phyloP scores from a whole-genome alignment of 2,797 vertebrate species.

The Dipus sagitta region DNA sequence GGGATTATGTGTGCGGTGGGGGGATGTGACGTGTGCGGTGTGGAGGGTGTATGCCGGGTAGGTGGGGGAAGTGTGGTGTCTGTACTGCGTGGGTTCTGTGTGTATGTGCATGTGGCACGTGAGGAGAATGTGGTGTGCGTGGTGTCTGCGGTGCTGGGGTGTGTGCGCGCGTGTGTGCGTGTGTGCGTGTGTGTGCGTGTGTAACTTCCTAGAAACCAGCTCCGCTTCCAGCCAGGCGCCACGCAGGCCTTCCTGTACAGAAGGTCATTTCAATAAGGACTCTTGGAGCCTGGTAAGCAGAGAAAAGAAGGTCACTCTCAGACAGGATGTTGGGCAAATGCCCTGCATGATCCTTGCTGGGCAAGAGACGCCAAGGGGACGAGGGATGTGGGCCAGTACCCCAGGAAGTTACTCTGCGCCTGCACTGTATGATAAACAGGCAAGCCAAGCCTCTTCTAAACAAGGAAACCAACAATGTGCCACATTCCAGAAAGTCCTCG shows the following conservation, averaged over 20 bases:
- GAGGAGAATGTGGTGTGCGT: background rate
- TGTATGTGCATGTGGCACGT: background rate
- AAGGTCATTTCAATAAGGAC: constrained; percentile 85
- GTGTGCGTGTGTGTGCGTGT: constrained; percentile 21
- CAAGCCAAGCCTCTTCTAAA: constrained; percentile 84
- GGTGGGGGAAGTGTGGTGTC: too few species aligned
- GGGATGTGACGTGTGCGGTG: too few species aligned
- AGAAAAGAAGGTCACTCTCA: constrained; percentile 87
- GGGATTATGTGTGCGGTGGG: too few species aligned
- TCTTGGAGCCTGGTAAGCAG: constrained; percentile 70
- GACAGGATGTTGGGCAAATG: constrained; percentile 89
- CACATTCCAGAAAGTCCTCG: constrained; percentile 87
- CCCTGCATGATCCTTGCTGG: constrained; percentile 86
- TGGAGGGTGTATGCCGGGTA: too few species aligned
- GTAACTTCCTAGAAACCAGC: constrained; percentile 85
- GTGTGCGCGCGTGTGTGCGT: constrained; percentile 42
- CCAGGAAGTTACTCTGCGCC: constrained; percentile 88
- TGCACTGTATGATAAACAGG: constrained; percentile 88
- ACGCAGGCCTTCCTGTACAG: constrained; percentile 87
- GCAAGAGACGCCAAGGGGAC: constrained; percentile 84
- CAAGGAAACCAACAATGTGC: constrained; percentile 86
- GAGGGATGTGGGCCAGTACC: constrained; percentile 86
- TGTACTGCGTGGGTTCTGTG: background rate
- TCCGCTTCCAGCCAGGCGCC: constrained; percentile 88
- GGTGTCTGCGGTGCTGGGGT: constrained; percentile 51